Base-by-base conservation (phyloP, 2,113 vertebrate genomes). In the Megalops atlanticus region DNA sequence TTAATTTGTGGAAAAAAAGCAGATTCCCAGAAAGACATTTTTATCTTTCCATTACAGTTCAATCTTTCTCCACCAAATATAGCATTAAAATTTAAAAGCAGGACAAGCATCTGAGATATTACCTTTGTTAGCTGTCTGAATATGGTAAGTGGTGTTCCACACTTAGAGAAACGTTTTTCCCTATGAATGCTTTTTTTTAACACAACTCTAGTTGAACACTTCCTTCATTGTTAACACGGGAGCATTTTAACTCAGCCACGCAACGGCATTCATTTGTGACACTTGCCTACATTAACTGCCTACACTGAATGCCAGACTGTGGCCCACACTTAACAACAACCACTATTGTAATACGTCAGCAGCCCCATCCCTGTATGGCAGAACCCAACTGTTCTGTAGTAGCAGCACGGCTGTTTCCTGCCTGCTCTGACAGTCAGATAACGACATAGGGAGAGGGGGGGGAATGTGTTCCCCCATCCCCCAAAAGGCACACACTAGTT, bases 291-390 rank as follows among this genome's bases (percentile, higher is more conserved):
- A 36, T 33, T 2, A 11, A 18, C n/a, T 54, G 41, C 38, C 10
- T 39, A 38, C 43, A n/a, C 39, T 75, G 74, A 77, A 82, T 73
- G 52, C 45, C 68, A 21, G 35, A 18, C 70, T 39, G 16, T 38
- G 38, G 31, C 33, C 7, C 52, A 64, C 11, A n/a, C 41, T 68
- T 73, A 70, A 83, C 79, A 80, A 83, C 84, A 79, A 80, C 47
- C 35, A 72, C 54, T 79, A 78, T 81, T 82, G 81, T n/a, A n/a
- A n/a, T n/a, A 76, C 64, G 76, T 79, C 79, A 81, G 45, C 35
- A 40, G 35, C 82, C 71, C 35, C 39, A 18, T 58, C 68, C 41
- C 49, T n/a, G 8, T 27, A 35, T 40, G 47, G 64, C 52, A 78
- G 41, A 80, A 74, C 38, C 8, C 52, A 79, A 80, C 69, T 38